A percentile compares a stretch with the other conserved stretches of the same genome.
phyloP scores from a whole-genome alignment of 2,797 vertebrate species.

The Parambassis ranga region DNA sequence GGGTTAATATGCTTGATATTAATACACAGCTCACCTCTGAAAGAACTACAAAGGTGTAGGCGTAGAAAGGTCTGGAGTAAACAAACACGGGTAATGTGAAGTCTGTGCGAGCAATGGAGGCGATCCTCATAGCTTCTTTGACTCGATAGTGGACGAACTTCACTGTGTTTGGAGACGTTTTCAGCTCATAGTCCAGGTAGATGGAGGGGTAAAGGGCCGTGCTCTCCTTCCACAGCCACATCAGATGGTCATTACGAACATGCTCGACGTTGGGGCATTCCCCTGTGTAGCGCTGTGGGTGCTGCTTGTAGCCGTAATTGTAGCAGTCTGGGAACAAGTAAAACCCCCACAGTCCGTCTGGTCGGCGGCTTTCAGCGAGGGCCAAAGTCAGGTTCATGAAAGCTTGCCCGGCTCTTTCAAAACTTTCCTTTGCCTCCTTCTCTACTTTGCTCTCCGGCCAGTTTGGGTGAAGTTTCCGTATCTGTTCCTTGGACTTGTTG shows the following conservation, averaged over 20 bases:
- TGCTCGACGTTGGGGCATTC: slow-evolving; percentile 88
- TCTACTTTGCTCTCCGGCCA: slow-evolving; percentile 86
- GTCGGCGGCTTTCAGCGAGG: slow-evolving; percentile 82
- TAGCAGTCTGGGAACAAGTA: slow-evolving; percentile 94
- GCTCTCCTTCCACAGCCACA: slow-evolving; percentile 91
- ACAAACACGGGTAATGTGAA: slow-evolving; percentile 86
- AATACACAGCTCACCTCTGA: slow-evolving; percentile 88
- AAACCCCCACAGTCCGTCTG: slow-evolving; percentile 88
- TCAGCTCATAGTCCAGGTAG: slow-evolving; percentile 87
- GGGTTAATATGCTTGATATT: too few species aligned
- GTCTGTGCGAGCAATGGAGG: slow-evolving; percentile 83
- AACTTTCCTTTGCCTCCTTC: slow-evolving; percentile 85
- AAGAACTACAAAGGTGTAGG: slow-evolving; percentile 86
- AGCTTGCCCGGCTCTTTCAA: slow-evolving; percentile 83
- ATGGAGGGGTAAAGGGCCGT: slow-evolving; percentile 88
- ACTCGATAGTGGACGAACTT: slow-evolving; percentile 90
- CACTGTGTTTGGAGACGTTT: slow-evolving; percentile 84
- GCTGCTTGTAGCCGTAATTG: slow-evolving; percentile 90
- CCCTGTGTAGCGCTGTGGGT: slow-evolving; percentile 83
- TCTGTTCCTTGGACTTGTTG: slow-evolving; percentile 85
- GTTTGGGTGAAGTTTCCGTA: slow-evolving; percentile 80
- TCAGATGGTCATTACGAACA: slow-evolving; percentile 85
- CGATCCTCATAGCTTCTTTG: slow-evolving; percentile 89
- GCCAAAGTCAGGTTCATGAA: slow-evolving; percentile 89
- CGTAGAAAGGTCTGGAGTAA: slow-evolving; percentile 92